Conservation (phyloP, 2,797 vertebrate species). For the Octomys mimax region DNA sequence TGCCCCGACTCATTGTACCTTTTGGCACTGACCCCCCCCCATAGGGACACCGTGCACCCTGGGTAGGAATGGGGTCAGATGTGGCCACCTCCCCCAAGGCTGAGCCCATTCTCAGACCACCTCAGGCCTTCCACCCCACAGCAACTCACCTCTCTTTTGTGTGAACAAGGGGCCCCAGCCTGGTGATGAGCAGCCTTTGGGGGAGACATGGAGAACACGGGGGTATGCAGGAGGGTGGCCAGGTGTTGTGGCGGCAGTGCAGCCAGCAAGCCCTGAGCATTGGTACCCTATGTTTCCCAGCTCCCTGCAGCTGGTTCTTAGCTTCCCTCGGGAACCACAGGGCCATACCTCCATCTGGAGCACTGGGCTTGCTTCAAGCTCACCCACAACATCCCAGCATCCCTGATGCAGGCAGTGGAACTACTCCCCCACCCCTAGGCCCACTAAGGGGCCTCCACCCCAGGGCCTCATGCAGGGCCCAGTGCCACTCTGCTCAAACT, state of each 20-base stretch:
- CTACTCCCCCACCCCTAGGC: neutral
- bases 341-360: rapidly evolving
- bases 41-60: rapidly evolving
- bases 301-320: neutral
- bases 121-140: rapidly evolving
- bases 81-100: neutral
- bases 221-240: rapidly evolving
- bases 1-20: too few relatives aligned
- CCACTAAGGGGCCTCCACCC: too few relatives aligned
- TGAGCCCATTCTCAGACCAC: rapidly evolving
- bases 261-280: neutral
- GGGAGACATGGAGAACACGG: rapidly evolving
- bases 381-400: rapidly evolving
- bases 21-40: neutral
- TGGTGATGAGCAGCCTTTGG: neutral
- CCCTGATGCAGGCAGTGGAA: neutral
- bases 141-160: too few relatives aligned
- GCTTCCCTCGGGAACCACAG: neutral
- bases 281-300: neutral
- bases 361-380: neutral
- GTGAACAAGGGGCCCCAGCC: neutral
- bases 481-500: neutral
- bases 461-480: neutral
- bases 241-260: rapidly evolving
- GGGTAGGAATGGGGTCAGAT: neutral